phyloP scores from a whole-genome alignment of 92 coral and sea anemone species.

The Nematostella vectensis region DNA sequence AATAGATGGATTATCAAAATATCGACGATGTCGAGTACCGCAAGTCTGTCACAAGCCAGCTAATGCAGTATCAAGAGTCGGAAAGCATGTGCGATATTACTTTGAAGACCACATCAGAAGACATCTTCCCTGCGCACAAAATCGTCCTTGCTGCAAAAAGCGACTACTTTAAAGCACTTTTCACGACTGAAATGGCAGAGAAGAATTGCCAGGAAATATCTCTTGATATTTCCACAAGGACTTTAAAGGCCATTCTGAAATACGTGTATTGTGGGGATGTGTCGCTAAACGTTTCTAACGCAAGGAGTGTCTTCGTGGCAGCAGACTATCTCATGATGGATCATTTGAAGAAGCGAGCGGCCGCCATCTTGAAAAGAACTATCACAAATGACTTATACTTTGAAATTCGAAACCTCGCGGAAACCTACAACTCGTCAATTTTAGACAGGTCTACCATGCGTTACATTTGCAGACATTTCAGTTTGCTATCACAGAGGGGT shows the following conservation, averaged over 20 bases:
- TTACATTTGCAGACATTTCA: constrained; percentile 16
- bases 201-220: not conserved
- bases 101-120: not conserved
- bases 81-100: not conserved
- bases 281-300: not conserved
- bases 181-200: not conserved
- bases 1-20: too few relatives aligned
- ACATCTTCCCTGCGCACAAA: not conserved
- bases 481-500: constrained; percentile 5
- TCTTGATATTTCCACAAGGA: not conserved
- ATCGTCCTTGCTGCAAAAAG: not conserved
- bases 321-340: not conserved
- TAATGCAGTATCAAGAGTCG: not conserved
- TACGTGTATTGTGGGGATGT: not conserved
- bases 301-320: not conserved
- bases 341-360: not conserved
- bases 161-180: not conserved
- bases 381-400: not conserved
- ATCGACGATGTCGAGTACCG: not conserved
- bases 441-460: not conserved
- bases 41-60: not conserved
- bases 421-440: not conserved
- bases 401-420: not conserved
- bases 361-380: not conserved
- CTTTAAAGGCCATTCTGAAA: not conserved